Evolutionary conservation across 2,113 vertebrate genomes (phyloP), one percentile per base, ranked within the genome.

Genomic region (Aptenodytes forsteri): DNA sequence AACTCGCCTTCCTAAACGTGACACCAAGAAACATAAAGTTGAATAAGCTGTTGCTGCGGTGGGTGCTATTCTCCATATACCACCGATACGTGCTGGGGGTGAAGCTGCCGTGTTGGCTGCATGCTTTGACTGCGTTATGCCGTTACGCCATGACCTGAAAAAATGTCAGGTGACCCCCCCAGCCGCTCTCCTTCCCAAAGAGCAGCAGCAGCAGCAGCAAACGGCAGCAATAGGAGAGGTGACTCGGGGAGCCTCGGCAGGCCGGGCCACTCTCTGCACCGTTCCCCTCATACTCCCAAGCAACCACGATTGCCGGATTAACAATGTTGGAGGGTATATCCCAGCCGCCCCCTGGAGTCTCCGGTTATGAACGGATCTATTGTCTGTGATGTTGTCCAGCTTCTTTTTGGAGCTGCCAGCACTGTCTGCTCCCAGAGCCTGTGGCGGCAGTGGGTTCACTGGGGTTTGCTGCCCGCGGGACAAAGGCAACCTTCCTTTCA

Each of bases 11-110:
- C 36, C 69, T 23, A 52, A 32, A 25, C 1, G 0, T 70, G 40
- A 83, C 4, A 8, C 13, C 14, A 54, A 67, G 64, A 46, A 55
- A 55, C 11, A 2, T 16, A 4, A 27, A 32, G 58, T 4, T 11
- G 16, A 40, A 11, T 10, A 15, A 46, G 12, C 32, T 38, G 12
- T 11, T 38, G 29, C 46, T 75, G 59, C 2, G 1, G 22, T 44
- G 40, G 59, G 15, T 26, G 64, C 40, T 65, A 3, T 17, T 61
- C n/a, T 46, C 54, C 49, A 2, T 1, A 1, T 7, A 20, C 36
- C 3, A 1, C 27, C 5, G 27, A 13, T 7, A 11, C 0, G 2
- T 16, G 7, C 23, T 2, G 0, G 46, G 29, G 20, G 0, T 44
- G 77, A 84, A 76, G 61, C 61, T 49, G 58, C 67, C 17, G 2